A percentile compares a stretch with the other conserved stretches of the same genome.
These are phyloP conservation scores for Corythornis vintsioides DNA, from an alignment of 2,113 vertebrate genomes.

Conservation along the genomic window DNA sequence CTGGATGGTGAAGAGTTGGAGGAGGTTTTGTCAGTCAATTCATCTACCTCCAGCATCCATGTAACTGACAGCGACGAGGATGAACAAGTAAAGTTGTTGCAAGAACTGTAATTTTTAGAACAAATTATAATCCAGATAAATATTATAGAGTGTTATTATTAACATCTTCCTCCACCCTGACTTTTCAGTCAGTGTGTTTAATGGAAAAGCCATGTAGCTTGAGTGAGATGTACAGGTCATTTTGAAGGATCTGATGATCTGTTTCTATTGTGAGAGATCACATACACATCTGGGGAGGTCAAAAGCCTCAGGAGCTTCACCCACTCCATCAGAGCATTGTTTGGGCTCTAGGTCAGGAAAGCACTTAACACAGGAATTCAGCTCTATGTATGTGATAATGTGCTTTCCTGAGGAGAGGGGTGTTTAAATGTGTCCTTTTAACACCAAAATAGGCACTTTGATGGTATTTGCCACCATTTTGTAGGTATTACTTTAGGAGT, in stretches of 20 bases:
- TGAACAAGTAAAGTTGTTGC: slow-evolving; percentile 76
- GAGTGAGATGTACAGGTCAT: neutral
- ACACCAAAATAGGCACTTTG: neutral
- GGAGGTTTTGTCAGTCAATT: slow-evolving; percentile 67
- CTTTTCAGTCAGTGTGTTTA: slow-evolving; percentile 66
- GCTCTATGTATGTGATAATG: neutral
- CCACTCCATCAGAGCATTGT: neutral
- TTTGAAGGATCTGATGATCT: slow-evolving; percentile 15
- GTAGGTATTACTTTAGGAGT: slow-evolving; percentile 4
- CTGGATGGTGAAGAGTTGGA: slow-evolving; percentile 66
- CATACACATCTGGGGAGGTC: neutral
- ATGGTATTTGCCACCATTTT: slow-evolving; percentile 5
- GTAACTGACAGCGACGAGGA: slow-evolving; percentile 76
- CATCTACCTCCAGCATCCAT: slow-evolving; percentile 66
- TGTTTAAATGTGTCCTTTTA: neutral
- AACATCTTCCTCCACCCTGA: slow-evolving; percentile 55
- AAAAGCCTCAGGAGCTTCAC: neutral
- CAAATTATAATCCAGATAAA: neutral
- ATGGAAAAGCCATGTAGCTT: neutral
- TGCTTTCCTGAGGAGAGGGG: neutral
- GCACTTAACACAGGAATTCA: neutral
- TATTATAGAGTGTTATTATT: slow-evolving; percentile 28
- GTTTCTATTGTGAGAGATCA: slow-evolving; percentile 18
- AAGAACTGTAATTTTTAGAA: slow-evolving; percentile 75
- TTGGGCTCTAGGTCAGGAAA: neutral